Conservation (phyloP, 2,797 vertebrate genomes). For the Neosilurus hyrtlii region DNA sequence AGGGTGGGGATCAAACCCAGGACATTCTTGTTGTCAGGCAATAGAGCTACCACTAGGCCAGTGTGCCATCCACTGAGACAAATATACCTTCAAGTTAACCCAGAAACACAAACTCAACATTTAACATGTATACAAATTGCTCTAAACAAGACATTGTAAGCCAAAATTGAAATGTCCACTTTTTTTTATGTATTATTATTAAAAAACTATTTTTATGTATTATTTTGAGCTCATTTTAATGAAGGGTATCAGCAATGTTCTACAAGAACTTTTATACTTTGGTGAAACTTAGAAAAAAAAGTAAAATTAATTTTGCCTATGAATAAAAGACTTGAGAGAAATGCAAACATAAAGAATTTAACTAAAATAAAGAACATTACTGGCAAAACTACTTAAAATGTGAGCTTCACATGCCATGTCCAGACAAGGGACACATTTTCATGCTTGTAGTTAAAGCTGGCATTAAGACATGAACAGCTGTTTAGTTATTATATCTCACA, state of each 20-base stretch:
- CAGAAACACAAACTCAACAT: neutral
- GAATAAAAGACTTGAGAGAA: neutral
- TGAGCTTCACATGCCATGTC: neutral
- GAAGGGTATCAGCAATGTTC: neutral
- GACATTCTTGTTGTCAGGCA: too few species aligned
- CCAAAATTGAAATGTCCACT: neutral
- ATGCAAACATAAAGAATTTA: neutral
- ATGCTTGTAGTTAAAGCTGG: slow-evolving; percentile 12
- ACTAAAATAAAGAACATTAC: neutral
- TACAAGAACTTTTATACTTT: neutral
- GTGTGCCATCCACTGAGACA: too few species aligned
- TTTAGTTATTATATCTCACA: slow-evolving; percentile 14
- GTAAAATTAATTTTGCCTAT: too few species aligned
- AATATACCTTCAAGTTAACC: neutral
- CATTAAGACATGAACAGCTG: slow-evolving; percentile 17
- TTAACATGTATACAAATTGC: too few species aligned
- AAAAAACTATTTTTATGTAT: neutral
- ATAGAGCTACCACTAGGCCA: too few species aligned
- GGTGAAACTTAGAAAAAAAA: neutral
- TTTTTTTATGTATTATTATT: neutral
- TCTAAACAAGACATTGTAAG: neutral
- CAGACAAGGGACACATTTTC: neutral
- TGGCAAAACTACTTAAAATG: neutral
- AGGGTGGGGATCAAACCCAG: too few species aligned
- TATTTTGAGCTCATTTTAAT: neutral